Evolutionary conservation across 2,797 vertebrate species (phyloP), one percentile per base, ranked within the genome.

Genomic region (Chloroceryle amazona): DNA sequence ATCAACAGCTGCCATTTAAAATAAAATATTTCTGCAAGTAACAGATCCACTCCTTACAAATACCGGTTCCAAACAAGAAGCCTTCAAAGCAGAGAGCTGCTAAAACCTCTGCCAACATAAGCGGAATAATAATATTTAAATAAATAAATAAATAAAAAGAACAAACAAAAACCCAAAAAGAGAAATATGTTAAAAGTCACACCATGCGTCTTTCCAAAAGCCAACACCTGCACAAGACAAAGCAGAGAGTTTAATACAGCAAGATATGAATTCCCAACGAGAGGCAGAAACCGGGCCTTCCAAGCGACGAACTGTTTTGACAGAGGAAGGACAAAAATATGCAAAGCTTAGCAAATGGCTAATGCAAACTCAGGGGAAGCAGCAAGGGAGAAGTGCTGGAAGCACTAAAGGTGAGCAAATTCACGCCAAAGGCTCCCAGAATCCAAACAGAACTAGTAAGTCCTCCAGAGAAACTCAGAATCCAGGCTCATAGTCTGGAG

Each of bases 161-260:
- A 10, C 51, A 52, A 52, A 26, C 51, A 26, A 29, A 52, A 47
- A 23, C 46, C 46, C 46, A 95, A 97, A 97, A 97, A 97, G 97
- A 98, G 96, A 98, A 98, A 96, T 96, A 96, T 98, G 98, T 98
- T 98, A 98, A 97, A 96, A 98, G 98, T 98, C 96, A 98, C 98
- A 98, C 98, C 98, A 98, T 98, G 98, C 98, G 97, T 98, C 98
- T 98, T 98, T 98, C 98, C 98, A 98, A 98, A 98, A 98, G 98
- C 98, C 98, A 98, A 98, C 98, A 98, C 98, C 98, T 98, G 98
- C 98, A 98, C 98, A 97, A 98, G 98, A 98, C 98, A 98, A 98
- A 98, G 98, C 98, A 97, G 98, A 98, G 97, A 98, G 98, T 98
- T 98, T 98, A 98, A 98, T 98, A 98, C 96, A 98, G 96, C 98